Conservation (phyloP, 1,140 invertebrate species). For the Platyura marginata region DNA sequence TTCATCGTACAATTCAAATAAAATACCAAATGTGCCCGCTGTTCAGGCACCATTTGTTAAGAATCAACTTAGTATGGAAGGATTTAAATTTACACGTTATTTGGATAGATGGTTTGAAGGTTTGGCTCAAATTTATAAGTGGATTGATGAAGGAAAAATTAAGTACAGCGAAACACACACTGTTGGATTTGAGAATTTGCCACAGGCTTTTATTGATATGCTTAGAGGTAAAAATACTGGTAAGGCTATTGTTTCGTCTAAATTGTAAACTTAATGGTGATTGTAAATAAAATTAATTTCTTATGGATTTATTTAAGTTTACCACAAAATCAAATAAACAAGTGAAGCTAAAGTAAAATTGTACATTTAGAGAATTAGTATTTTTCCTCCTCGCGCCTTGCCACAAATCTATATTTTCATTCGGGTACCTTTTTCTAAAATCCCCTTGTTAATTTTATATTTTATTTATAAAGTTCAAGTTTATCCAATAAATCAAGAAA, state of each 20-base stretch:
- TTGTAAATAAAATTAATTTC: too few species aligned
- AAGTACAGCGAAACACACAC: slow-evolving; percentile 37
- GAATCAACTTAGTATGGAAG: slow-evolving; percentile 39
- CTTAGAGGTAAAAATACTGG: slow-evolving; percentile 39
- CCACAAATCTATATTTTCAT: too few species aligned
- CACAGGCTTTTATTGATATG: slow-evolving; percentile 40
- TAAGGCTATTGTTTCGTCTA: slow-evolving; percentile 35
- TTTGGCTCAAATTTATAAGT: slow-evolving; percentile 33
- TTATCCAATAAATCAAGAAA: too few species aligned
- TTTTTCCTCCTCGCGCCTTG: too few species aligned
- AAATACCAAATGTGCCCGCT: slow-evolving; percentile 2
- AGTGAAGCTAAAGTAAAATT: too few species aligned
- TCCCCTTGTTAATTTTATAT: too few species aligned
- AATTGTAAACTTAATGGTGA: too few species aligned
- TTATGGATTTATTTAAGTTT: too few species aligned
- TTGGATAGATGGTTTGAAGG: slow-evolving; percentile 16
- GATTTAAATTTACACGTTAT: slow-evolving; percentile 34
- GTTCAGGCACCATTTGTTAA: slow-evolving; percentile 30
- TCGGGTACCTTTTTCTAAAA: too few species aligned
- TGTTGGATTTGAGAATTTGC: slow-evolving; percentile 43
- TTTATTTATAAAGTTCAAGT: too few species aligned
- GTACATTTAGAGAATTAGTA: too few species aligned
- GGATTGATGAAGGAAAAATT: slow-evolving; percentile 35
- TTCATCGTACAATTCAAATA: neutral
- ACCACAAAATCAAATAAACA: too few species aligned